phyloP scores from a whole-genome alignment of 2,888 invertebrate species.

The Alviniconcha strummeri region DNA sequence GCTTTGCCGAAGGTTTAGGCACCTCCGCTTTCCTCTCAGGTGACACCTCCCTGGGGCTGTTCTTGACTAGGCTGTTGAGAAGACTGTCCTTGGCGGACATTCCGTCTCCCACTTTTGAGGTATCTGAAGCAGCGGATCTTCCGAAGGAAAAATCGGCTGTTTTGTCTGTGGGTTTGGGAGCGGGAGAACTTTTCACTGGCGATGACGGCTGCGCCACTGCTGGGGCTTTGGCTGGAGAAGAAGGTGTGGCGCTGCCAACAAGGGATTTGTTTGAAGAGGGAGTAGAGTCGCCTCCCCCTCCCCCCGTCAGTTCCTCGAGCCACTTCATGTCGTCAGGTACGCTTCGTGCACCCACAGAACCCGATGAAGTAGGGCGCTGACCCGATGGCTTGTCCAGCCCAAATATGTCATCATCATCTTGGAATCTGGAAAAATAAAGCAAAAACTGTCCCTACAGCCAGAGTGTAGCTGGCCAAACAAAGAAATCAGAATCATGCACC shows the following conservation, averaged over 20 bases:
- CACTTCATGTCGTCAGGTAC: conserved; percentile 63
- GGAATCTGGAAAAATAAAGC: conserved; percentile 53
- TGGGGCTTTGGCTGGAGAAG: conserved; percentile 29
- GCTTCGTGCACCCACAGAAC: not conserved
- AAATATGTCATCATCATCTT: conserved; percentile 77
- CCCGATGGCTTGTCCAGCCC: conserved; percentile 53
- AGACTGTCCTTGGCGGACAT: conserved; percentile 14
- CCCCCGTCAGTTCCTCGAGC: conserved; percentile 58
- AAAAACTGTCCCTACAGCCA: not conserved
- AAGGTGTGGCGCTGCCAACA: conserved; percentile 14
- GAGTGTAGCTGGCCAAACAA: not conserved
- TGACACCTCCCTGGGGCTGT: not conserved
- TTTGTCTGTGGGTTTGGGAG: conserved; percentile 10
- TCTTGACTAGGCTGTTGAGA: not conserved
- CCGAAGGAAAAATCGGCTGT: not conserved
- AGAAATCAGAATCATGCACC: not conserved
- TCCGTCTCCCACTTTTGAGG: not conserved
- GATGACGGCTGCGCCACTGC: conserved; percentile 17
- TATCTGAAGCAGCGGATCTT: not conserved
- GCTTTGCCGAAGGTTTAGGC: conserved; percentile 9
- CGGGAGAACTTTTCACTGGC: conserved; percentile 9
- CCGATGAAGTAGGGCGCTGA: conserved; percentile 31
- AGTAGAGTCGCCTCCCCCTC: conserved; percentile 11
- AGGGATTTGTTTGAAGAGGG: conserved; percentile 20
- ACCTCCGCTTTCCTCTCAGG: conserved; percentile 1